These are phyloP conservation scores for Cotesia glomerata DNA, from an alignment of 1,140 invertebrate species.

Conservation along the genomic window DNA sequence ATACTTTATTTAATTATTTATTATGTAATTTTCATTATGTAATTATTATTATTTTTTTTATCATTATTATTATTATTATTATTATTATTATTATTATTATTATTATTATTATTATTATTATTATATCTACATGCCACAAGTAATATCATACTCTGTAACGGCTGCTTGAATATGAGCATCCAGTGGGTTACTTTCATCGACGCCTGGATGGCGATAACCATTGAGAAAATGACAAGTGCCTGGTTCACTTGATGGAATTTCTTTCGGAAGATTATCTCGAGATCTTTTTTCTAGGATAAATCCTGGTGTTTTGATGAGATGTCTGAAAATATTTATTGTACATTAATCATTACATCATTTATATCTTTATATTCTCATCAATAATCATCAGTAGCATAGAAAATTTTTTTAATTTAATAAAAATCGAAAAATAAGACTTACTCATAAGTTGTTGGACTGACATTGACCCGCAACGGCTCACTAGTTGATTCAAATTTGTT, in stretches of 20 bases:
- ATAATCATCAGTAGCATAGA: no score
- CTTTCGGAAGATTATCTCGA: conserved; percentile 81
- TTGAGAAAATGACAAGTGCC: conserved; percentile 88
- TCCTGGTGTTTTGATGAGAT: conserved; percentile 75
- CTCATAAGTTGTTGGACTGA: conserved; percentile 91
- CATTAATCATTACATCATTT: not conserved
- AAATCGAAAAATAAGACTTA: conserved; percentile 65
- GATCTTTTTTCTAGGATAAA: conserved; percentile 80
- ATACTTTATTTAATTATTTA: no score
- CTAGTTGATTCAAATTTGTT: conserved; percentile 95
- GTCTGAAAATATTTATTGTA: conserved; percentile 63
- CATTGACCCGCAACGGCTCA: conserved; percentile 86
- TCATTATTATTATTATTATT: no score
- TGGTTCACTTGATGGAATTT: conserved; percentile 77
- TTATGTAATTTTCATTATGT: no score
- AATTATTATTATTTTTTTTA: no score
- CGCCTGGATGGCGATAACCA: conserved; percentile 75
- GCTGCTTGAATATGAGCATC: conserved; percentile 72
- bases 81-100: no score
- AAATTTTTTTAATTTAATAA: not conserved
- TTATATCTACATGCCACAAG: conserved; percentile 50
- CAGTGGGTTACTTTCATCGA: conserved; percentile 66
- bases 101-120: no score
- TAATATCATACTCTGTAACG: conserved; percentile 53
- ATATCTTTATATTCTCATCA: no score